Evolutionary conservation across 2,113 vertebrate genomes (phyloP).

Genomic region (Piprites chloris): DNA sequence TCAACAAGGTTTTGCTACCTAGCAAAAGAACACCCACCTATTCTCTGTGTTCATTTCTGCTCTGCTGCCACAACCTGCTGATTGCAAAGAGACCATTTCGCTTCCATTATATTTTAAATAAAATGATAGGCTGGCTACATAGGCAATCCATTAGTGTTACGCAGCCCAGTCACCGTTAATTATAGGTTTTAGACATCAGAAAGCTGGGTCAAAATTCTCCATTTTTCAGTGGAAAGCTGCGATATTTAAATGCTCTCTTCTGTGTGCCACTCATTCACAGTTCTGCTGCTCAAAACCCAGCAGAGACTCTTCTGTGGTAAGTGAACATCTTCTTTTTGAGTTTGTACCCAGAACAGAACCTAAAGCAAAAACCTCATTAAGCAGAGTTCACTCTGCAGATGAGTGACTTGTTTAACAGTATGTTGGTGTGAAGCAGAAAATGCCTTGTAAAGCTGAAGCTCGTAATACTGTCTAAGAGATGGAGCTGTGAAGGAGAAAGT

Average conservation of each 20-base stretch:
- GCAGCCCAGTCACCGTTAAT: constrained; percentile 6
- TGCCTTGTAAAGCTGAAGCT: neutral
- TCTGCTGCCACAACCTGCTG: constrained; percentile 17
- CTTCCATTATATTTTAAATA: constrained; percentile 26
- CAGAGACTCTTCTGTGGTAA: neutral
- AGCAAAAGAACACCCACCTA: neutral
- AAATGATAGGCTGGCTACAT: neutral
- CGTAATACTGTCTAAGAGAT: neutral
- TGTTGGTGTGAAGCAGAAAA: constrained; percentile 20
- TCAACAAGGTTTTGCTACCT: neutral
- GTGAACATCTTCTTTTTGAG: constrained; percentile 7
- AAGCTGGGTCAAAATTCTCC: constrained; percentile 12
- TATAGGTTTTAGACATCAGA: neutral
- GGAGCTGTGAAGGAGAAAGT: neutral
- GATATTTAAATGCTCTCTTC: neutral
- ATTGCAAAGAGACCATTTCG: neutral
- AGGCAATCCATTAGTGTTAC: constrained; percentile 33
- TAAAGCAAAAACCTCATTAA: neutral
- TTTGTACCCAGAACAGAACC: neutral
- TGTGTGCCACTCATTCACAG: neutral
- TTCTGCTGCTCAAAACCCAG: constrained; percentile 25
- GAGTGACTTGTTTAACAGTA: neutral
- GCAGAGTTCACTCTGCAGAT: neutral
- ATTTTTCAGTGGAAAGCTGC: neutral
- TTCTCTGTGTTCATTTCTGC: neutral